Evolutionary conservation across 1,140 invertebrate species (phyloP), one percentile per base, ranked within the genome.

Genomic region (Sesamia nonagrioides): DNA sequence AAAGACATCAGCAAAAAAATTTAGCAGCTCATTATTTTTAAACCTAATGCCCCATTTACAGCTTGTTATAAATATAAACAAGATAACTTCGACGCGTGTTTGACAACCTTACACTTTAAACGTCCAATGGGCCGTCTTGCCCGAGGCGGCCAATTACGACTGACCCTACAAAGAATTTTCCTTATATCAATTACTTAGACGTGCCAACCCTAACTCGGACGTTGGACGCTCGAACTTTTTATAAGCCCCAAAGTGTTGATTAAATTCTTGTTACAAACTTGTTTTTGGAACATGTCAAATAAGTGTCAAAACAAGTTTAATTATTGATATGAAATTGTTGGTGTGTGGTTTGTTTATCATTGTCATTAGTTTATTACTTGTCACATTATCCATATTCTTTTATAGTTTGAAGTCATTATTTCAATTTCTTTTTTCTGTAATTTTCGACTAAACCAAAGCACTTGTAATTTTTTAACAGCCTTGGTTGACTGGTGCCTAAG

Each of bases 261-360:
- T 86, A 86, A 88, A 89, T 86, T 88, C 84, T 79, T 83, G 76
- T 82, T 69, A 77, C 69, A 78, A 54, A 79, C 56, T 69, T 50
- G 76, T 79, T 82, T 79, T 78, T 83, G 77, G 68, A 75, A 82
- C 78, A 81, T 78, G 66, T 81, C 79, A 79, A 81, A 82, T 69
- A 66, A 11, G 40, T 78, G 82, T 81, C 78, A 79, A 76, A 83
- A 81, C 71, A 84, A 66, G 15, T 54, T 56, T 74, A 79, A 63
- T 75, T 60, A 54, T 61, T 66, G 61, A 77, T 77, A 56, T 52
- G 9, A 13, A 27, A 17, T 54, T 42, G 21, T 73, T 56, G 15
- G 2, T 61, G 13, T 50, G 40, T 58, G 42, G 17, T 21, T 63
- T 63, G 61, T 18, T 66, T 42, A 42, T 15, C 37, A 17, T 42